Conservation (phyloP, 2,113 vertebrate species). For the Petromus typicus region DNA sequence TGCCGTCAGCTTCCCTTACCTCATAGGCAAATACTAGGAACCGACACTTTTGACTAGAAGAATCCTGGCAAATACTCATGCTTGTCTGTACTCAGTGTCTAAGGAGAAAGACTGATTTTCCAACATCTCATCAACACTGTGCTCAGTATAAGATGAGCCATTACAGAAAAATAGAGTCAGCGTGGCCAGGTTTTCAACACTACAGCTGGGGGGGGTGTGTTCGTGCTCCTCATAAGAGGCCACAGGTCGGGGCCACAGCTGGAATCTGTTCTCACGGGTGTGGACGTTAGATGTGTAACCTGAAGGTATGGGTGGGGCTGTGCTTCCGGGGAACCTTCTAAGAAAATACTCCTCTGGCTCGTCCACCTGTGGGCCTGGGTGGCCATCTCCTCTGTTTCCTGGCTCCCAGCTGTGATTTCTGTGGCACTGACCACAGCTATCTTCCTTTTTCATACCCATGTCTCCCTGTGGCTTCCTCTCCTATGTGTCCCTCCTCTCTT, state of each 20-base stretch:
- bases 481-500: background rate
- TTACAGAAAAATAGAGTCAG: background rate
- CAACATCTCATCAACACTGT: background rate
- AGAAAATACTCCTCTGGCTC: background rate
- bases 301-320: no score
- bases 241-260: background rate
- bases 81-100: background rate
- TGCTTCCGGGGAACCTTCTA: background rate
- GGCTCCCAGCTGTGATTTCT: background rate
- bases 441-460: background rate
- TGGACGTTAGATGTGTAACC: background rate
- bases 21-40: background rate
- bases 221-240: background rate
- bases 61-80: background rate
- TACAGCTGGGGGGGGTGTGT: background rate
- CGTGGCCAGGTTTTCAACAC: fast-evolving
- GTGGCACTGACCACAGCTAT: fast-evolving
- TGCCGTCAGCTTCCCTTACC: background rate
- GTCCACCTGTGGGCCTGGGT: fast-evolving
- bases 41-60: background rate
- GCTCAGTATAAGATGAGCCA: background rate
- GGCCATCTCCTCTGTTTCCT: fast-evolving
- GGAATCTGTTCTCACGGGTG: background rate
- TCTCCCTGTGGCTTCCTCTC: background rate
- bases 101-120: background rate